These are phyloP conservation scores for Mystacides longicornis DNA, from an alignment of 2,888 invertebrate genomes.

Conservation along the genomic window DNA sequence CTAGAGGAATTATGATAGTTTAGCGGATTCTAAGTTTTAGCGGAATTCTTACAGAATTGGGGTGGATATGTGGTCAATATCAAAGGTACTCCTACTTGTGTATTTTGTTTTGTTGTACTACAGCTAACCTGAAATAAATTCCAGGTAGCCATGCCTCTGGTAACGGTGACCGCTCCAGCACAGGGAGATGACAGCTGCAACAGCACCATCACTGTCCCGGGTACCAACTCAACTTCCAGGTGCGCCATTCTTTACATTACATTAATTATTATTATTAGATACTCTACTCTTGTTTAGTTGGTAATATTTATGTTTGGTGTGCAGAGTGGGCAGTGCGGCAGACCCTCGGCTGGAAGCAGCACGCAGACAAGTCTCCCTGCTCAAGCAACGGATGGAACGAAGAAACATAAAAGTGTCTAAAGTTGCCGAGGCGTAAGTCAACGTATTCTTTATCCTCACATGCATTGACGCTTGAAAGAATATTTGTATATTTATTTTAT, in stretches of 20 bases:
- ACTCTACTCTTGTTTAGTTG: too few relatives aligned
- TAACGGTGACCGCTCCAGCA: constrained; percentile 26
- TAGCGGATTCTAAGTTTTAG: too few relatives aligned
- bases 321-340: constrained; percentile 9
- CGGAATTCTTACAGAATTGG: too few relatives aligned
- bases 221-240: constrained; percentile 27
- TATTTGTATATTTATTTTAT: not conserved
- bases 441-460: constrained; percentile 25
- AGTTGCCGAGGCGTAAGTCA: constrained; percentile 85
- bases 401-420: constrained; percentile 88
- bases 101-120: too few relatives aligned
- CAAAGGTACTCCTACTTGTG: not conserved
- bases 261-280: too few relatives aligned
- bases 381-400: constrained; percentile 74
- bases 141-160: constrained; percentile 34
- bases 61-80: too few relatives aligned
- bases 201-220: constrained; percentile 26
- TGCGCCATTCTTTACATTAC: too few relatives aligned
- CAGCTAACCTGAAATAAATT: too few relatives aligned
- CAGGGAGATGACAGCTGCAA: constrained; percentile 28
- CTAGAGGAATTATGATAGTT: too few relatives aligned
- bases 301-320: too few relatives aligned
- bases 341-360: constrained; percentile 54
- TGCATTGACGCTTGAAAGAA: too few relatives aligned
- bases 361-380: constrained; percentile 62